phyloP scores from a whole-genome alignment of 2,888 invertebrate genomes.

The Agrochola lota region DNA sequence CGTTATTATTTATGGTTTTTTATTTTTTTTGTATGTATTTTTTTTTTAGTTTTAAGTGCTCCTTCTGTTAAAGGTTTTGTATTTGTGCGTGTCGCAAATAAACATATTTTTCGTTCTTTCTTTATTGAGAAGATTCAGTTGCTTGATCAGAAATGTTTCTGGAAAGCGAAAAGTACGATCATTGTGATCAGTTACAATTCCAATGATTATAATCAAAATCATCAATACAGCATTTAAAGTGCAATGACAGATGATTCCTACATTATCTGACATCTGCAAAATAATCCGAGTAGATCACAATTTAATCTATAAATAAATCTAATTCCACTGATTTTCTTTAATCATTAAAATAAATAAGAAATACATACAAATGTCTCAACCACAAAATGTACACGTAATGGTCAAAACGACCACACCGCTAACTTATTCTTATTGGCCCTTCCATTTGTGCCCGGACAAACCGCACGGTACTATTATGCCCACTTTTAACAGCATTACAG shows the following conservation, averaged over 20 bases:
- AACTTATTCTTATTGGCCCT: slow-evolving; percentile 59
- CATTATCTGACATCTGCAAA: background rate
- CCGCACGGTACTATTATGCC: slow-evolving; percentile 57
- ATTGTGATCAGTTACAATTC: background rate
- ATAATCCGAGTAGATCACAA: background rate
- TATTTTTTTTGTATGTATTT: too few relatives aligned
- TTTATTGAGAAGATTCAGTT: background rate
- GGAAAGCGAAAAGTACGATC: slow-evolving; percentile 4
- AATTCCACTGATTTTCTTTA: background rate
- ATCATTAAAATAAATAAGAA: background rate
- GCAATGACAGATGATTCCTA: background rate
- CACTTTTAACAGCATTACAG: slow-evolving; percentile 61
- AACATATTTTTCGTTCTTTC: too few relatives aligned
- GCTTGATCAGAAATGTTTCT: background rate
- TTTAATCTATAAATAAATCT: background rate
- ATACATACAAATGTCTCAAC: slow-evolving; percentile 32
- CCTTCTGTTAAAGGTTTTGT: too few relatives aligned
- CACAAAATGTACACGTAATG: slow-evolving; percentile 43
- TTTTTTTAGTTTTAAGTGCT: too few relatives aligned
- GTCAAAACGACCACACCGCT: slow-evolving; percentile 56
- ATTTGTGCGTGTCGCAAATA: too few relatives aligned
- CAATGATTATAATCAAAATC: too few relatives aligned
- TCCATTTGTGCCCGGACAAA: slow-evolving; percentile 54
- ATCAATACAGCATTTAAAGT: background rate
- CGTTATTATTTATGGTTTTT: too few relatives aligned